Percentiles rank a stretch among this genome's conserved stretches.
Evolutionary conservation across 2,888 invertebrate genomes (phyloP).

Genomic region (Geophilus truncorum): DNA sequence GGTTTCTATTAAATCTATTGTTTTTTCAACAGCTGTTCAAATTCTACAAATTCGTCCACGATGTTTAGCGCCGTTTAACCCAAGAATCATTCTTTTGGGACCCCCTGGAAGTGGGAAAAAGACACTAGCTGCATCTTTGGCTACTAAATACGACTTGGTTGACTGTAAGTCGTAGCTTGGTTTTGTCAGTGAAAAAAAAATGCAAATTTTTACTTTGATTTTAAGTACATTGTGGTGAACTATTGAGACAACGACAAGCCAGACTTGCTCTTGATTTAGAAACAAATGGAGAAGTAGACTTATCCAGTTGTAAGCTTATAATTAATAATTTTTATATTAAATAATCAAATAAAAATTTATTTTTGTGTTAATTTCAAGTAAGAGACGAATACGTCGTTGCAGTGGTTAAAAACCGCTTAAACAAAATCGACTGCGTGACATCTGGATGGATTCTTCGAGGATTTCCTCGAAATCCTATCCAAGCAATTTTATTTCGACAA

Average conservation of each 20-base stretch:
- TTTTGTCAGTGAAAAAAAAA: background rate
- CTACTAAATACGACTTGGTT: conserved; percentile 13
- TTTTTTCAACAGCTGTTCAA: background rate
- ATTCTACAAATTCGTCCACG: background rate
- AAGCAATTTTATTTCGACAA: conserved; percentile 11
- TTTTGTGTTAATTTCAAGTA: background rate
- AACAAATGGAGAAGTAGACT: background rate
- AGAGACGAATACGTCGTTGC: background rate
- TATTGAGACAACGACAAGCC: background rate
- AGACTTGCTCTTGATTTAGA: background rate
- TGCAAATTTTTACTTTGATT: no score
- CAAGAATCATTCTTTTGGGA: conserved; percentile 23
- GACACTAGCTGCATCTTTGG: background rate
- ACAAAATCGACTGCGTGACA: background rate
- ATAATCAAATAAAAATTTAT: background rate
- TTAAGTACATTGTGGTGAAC: background rate
- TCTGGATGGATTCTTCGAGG: conserved; percentile 20
- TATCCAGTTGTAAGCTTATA: background rate
- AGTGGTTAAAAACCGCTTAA: background rate
- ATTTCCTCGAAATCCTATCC: conserved; percentile 13
- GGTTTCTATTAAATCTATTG: no score
- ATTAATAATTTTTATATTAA: background rate
- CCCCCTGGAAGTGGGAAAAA: conserved; percentile 28
- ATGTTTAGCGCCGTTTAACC: background rate
- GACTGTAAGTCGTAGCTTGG: conserved; percentile 7